Evolutionary conservation across 2,113 vertebrate species (phyloP), one percentile per base, ranked within the genome.

Genomic region (Hystrix cristata): DNA sequence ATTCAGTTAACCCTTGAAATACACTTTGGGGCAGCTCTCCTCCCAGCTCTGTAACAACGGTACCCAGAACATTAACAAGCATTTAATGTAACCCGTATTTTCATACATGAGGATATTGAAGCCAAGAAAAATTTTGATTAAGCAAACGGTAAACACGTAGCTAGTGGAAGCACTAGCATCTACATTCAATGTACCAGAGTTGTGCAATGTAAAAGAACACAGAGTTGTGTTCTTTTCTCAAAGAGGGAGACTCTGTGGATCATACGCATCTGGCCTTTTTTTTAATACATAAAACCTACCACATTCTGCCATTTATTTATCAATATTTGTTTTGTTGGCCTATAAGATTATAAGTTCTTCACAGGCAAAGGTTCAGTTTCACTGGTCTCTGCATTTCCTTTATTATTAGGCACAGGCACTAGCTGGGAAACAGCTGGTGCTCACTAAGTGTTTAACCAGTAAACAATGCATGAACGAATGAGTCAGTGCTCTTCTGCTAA

Each of bases 371-470:
- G 6, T 23, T 87, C 15, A 67, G 27, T 59, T 53, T 97, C 80
- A 14, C 18, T 93, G 23, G 25, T 87, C 21, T 95, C 25, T 87
- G 10, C 34, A 43, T 87, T 95, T 93, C n/a, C 25, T 91, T 91
- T 89, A 78, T 90, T 94, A 85, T 90, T 80, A 89, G 92, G 67
- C 15, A 23, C 7, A 69, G 21, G 53, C 25, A 74, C 48, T 93
- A n/a, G 60, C 48, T 71, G 16, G 83, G 48, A 89, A 97, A 94
- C 72, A 97, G 67, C 65, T 72, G 89, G 65, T 80, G 82, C 90
- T 97, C 74, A 87, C 51, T 95, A 95, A 87, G 48, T 90, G 80
- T 93, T 87, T 95, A 97, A 87, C 81, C 69, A 94, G 76, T 95
- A 89, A 93, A 85, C 60, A 92, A 72, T 94, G 74, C 46, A 62